Base-by-base conservation (phyloP, 30 jellyfish, hydroid and myxozoan species). In the Aurelia aurita region DNA sequence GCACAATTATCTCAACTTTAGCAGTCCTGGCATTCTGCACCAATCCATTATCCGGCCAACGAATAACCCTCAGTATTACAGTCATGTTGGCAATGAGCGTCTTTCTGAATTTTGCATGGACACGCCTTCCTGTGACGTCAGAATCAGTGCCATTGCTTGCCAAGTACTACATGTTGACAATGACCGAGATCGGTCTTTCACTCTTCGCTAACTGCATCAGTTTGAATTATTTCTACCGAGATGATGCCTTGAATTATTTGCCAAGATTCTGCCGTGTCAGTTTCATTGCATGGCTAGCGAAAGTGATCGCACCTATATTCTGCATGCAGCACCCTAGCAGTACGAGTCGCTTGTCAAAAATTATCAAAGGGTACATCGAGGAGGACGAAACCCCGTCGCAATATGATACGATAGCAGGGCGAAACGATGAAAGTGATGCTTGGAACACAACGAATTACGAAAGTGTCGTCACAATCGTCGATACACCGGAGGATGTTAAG, bases 51-150 rank as follows among this genome's bases (percentile, higher is more conserved):
- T 87, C 96, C 12, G 96, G 96, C 47, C 96, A 87, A 57, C 58
- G 96, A 31, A 77, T 87, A 26, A 87, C 96, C 3, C 81, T 87
- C 45, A 87, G 96, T 80, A 87, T 87, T 2, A 87, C 96, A 3
- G 96, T 87, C 12, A 87, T 87, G 96, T 84, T 87, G 7, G 90
- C 96, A 8, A 87, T 87, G 96, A 87, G 96, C 59, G 96, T 87
- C 34, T 87, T 87, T 59, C 62, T 87, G 57, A 87, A 87, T 26
- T 87, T 87, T 65, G 96, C 96, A 19, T 87, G 96, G 96, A 67
- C 88, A 14, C 58, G 96, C 31, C 90, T 87, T 62, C 96, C 96
- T 44, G 96, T 87, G 72, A 87, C 96, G 53, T 87, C 96, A 16
- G 96, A 87, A 25, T 72, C 89, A 0, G 96, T 87, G 19, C 96